Base-by-base conservation (phyloP, 2,888 invertebrate genomes). In the Cephalotes varians region DNA sequence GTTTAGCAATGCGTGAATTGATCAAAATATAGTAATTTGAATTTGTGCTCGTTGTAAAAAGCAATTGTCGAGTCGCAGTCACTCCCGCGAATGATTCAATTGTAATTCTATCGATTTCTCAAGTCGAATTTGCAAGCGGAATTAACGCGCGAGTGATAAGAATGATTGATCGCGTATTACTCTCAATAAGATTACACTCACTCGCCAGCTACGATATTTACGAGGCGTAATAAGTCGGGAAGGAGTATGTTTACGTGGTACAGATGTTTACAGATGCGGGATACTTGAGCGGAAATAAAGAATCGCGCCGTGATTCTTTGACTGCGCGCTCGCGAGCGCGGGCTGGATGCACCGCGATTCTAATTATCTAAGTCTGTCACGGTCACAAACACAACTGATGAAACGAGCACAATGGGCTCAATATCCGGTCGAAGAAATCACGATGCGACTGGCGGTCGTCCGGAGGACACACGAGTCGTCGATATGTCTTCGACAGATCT, bases 351-450 rank as follows among this genome's bases (percentile, higher is more conserved):
- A 49, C 47, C 9, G 49, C 67, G 31, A 58, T 31, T 79, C 69
- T 79, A 79, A 79, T 79, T 79, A 79, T 79, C 69, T 69, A 79
- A 79, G 77, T 69, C 69, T 79, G 77, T 79, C 77, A 79, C 69
- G 77, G 77, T 15, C 77, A 34, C 77, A 56, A 69, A 69, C 69
- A 69, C 69, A 79, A 79, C 77, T 58, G 77, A 56, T 77, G 69
- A 69, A 79, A 79, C 69, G 69, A 79, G 77, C 31, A 79, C 77
- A 79, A 79, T 79, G 51, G 69, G 77, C 77, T 79, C 56, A 69
- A 79, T 79, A 79, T 79, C 77, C 77, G 77, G 77, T 47, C 44
- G 44, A 79, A 79, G 77, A 56, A 56, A 58, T 69, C 69, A 56
- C 25, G 67, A 77, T 31, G 15, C 54, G 28, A 54, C 37, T 40